These are phyloP conservation scores for Tauraco hartlaubi DNA, from an alignment of 2,797 vertebrate species.

Conservation along the genomic window DNA sequence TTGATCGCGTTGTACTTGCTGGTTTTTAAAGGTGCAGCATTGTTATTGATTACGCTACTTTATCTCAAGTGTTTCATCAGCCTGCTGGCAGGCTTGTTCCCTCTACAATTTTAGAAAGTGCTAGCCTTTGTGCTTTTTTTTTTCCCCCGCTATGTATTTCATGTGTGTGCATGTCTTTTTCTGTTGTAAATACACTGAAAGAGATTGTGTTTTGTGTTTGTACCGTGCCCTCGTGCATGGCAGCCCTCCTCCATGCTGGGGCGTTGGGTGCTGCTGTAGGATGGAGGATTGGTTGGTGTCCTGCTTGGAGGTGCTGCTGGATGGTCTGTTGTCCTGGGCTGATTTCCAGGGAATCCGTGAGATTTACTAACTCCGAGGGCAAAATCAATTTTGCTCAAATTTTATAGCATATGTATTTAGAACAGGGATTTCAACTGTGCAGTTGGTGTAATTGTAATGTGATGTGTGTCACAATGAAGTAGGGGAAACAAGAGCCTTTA, in stretches of 20 bases:
- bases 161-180: neutral
- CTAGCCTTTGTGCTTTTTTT: neutral
- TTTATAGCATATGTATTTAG: neutral
- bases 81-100: conserved; percentile 27
- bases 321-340: neutral
- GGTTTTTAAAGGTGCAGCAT: conserved; percentile 43
- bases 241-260: neutral
- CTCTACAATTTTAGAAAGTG: neutral
- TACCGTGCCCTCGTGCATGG: accelerated
- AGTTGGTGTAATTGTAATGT: neutral
- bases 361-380: neutral
- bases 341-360: neutral
- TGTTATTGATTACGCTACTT: conserved; percentile 59
- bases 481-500: neutral
- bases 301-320: neutral
- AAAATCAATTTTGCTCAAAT: neutral
- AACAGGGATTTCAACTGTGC: neutral
- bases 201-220: accelerated
- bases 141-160: neutral
- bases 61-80: conserved; percentile 60
- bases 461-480: neutral
- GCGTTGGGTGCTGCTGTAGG: neutral
- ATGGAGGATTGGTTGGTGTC: neutral
- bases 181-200: neutral
- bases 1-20: conserved; percentile 30